Percentiles rank a stretch among this genome's conserved stretches.
Evolutionary conservation across 2,797 vertebrate species (phyloP).

Genomic region (Crax fasciolata): DNA sequence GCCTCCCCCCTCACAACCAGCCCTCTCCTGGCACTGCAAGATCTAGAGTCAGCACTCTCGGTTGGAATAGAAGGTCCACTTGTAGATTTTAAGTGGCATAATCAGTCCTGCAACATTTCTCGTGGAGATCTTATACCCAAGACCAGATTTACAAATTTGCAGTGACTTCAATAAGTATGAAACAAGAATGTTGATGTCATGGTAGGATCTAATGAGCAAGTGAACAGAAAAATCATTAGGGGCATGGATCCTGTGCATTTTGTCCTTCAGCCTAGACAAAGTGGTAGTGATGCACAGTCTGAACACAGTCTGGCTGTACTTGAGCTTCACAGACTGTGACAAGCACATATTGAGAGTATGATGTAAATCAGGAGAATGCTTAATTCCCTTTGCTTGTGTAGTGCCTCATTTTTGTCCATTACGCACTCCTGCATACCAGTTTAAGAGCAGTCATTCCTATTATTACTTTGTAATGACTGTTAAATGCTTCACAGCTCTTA

Average conservation of each 20-base stretch:
- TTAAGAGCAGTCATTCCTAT: neutral
- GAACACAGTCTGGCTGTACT: neutral
- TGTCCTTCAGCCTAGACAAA: neutral
- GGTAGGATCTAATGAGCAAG: neutral
- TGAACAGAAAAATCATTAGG: neutral
- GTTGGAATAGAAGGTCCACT: rapidly evolving
- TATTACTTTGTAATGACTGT: neutral
- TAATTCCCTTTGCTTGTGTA: neutral
- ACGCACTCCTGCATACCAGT: neutral
- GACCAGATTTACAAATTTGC: neutral
- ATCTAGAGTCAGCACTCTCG: neutral
- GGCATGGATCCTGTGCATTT: neutral
- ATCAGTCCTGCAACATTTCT: neutral
- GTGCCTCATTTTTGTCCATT: neutral
- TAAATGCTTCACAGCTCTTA: neutral
- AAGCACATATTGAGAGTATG: neutral
- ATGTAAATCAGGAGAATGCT: neutral
- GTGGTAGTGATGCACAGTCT: neutral
- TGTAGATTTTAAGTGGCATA: neutral
- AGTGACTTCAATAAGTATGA: neutral
- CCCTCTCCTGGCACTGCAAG: neutral
- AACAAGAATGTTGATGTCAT: neutral
- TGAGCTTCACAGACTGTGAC: neutral
- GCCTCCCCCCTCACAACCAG: neutral
- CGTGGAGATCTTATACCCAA: neutral